Conservation (phyloP, 2,888 invertebrate genomes). For the Pammene fasciana region DNA sequence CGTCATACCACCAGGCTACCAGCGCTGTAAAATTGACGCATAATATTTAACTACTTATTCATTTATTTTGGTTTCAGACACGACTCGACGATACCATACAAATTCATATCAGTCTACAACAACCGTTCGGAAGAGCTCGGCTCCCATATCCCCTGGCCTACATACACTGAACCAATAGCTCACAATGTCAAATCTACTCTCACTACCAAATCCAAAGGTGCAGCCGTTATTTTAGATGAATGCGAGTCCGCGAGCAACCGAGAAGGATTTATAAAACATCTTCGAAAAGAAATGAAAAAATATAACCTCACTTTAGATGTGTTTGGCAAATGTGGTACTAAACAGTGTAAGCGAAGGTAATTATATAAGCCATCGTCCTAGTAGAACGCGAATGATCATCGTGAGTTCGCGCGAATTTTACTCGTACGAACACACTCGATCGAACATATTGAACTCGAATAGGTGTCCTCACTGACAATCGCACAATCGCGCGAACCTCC, state of each 20-base stretch:
- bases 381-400: too few relatives aligned
- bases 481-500: too few relatives aligned
- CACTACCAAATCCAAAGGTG: constrained; percentile 60
- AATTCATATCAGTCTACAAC: constrained; percentile 59
- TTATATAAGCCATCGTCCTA: too few relatives aligned
- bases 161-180: constrained; percentile 53
- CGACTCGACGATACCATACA: constrained; percentile 63
- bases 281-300: constrained; percentile 70
- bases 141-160: constrained; percentile 54
- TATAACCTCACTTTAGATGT: constrained; percentile 75
- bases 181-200: constrained; percentile 51
- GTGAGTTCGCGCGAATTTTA: too few relatives aligned
- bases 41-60: too few relatives aligned
- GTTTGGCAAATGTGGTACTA: constrained; percentile 79
- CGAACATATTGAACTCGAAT: too few relatives aligned
- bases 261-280: constrained; percentile 60
- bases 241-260: constrained; percentile 62
- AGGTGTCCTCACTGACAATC: too few relatives aligned
- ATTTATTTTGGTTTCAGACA: constrained; percentile 47
- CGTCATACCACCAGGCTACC: too few relatives aligned
- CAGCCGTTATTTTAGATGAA: constrained; percentile 67
- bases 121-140: constrained; percentile 54
- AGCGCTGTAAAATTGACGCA: too few relatives aligned
- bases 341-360: constrained; percentile 56
- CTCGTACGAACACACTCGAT: too few relatives aligned